Base-by-base conservation (phyloP, 2,113 vertebrate species). In the Todiramphus saurophagus region DNA sequence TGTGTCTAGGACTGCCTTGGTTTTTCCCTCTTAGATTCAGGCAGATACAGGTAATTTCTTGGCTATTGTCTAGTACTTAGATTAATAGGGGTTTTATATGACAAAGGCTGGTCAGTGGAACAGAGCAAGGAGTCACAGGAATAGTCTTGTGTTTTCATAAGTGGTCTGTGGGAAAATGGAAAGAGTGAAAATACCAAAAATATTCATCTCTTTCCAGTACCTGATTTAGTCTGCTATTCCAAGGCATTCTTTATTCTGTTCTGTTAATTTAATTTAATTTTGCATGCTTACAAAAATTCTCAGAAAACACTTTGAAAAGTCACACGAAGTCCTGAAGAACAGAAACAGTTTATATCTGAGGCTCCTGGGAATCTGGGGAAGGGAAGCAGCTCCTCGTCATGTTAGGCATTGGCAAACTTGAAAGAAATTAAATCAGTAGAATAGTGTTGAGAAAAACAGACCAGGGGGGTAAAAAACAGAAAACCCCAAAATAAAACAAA, bases 1-100 rank as follows among this genome's bases (percentile, higher is more conserved):
- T 46, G 5, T 25, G 39, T 46, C 46, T 64, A 72, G 15, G 20
- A 13, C 13, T 75, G 25, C 31, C 56, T 74, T 0, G 0, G 10
- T 3, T 70, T 81, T 86, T 86, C 41, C 19, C 6, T 84, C 39
- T 41, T 44, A 77, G 14, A 23, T 37, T 84, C 37, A 50, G 24
- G 28, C 18, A 37, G 15, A 39, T 31, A 16, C 1, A 0, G 1
- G 4, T 44, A n/a, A 37, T 15, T 25, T 86, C 35, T 72, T 79
- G n/a, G 4, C 21, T 77, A 15, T 31, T 73, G 41, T 6, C 23
- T 76, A 39, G 18, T 20, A 21, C 16, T 86, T 3, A 35, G 30
- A 30, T 28, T 72, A 82, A 39, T 1, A 82, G 35, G 11, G 6
- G 5, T 56, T 91, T 79, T 30, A 39, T 72, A 58, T 0, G 2